Conservation (phyloP, 2,113 vertebrate genomes). For the Malurus cyaneus region DNA sequence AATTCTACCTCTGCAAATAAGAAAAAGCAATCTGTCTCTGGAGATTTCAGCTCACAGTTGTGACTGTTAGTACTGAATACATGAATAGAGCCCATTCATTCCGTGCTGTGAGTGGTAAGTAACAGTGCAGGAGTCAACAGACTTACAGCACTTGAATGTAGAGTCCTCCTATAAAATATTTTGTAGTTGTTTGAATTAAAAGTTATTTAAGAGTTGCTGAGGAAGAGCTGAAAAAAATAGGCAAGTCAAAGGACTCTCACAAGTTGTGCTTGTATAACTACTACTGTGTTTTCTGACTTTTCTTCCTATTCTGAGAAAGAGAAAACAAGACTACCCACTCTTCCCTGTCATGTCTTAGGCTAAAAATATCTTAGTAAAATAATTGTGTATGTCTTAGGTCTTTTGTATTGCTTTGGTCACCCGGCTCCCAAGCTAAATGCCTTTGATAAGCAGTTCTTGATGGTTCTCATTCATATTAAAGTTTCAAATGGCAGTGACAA, state of each 20-base stretch:
- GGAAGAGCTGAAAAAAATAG: not conserved
- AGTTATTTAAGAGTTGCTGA: not conserved
- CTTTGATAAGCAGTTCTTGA: not conserved
- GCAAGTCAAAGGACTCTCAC: not conserved
- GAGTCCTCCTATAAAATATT: not conserved
- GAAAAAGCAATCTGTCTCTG: not conserved
- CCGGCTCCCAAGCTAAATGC: not conserved
- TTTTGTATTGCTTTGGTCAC: not conserved
- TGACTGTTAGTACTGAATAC: not conserved
- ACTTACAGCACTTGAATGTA: not conserved
- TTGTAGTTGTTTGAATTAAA: not conserved
- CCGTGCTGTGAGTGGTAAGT: not conserved
- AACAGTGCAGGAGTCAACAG: not conserved
- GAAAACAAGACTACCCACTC: not conserved
- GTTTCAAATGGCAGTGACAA: not conserved
- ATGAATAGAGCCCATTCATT: slow-evolving; percentile 37
- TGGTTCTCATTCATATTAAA: not conserved
- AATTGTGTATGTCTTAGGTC: not conserved
- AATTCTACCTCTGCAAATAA: slow-evolving; percentile 28
- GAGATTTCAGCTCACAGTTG: not conserved
- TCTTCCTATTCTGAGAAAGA: not conserved
- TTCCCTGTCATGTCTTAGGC: not conserved
- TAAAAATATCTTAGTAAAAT: not conserved
- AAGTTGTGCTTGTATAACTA: not conserved
- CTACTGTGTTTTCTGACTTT: not conserved